Evolutionary conservation across 2,888 invertebrate species (phyloP).

Genomic region (Meliscaeva auricollis): DNA sequence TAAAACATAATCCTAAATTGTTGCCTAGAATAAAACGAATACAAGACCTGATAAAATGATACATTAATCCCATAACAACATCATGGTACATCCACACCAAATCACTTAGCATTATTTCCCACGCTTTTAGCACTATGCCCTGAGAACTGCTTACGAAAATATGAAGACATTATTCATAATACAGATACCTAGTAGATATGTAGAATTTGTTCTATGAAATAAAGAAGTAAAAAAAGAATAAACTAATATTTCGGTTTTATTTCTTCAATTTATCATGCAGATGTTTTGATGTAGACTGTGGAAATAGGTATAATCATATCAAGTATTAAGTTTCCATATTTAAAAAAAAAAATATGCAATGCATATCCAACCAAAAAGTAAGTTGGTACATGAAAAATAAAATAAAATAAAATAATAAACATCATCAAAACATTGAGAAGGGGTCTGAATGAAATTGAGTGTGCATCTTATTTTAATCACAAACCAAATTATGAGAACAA

Average conservation of each 20-base stretch:
- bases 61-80: not conserved
- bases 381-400: slow-evolving; percentile 9
- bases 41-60: not conserved
- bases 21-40: not conserved
- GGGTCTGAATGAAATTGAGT: not conserved
- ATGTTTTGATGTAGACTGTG: not conserved
- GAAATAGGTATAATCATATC: slow-evolving; percentile 2
- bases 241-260: too few species aligned
- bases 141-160: not conserved
- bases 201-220: not conserved
- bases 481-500: slow-evolving; percentile 24
- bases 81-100: not conserved
- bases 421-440: not conserved
- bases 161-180: slow-evolving; percentile 24
- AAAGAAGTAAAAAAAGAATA: not conserved
- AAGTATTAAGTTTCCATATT: slow-evolving; percentile 7
- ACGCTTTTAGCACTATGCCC: not conserved
- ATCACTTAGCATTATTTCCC: not conserved
- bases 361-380: too few species aligned
- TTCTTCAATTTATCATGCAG: slow-evolving; percentile 2
- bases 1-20: not conserved
- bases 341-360: too few species aligned
- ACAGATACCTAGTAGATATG: too few species aligned
- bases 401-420: not conserved
- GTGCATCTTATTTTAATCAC: slow-evolving; percentile 17